Base-by-base conservation (phyloP, 2,888 invertebrate genomes). In the Aphrophora alni region DNA sequence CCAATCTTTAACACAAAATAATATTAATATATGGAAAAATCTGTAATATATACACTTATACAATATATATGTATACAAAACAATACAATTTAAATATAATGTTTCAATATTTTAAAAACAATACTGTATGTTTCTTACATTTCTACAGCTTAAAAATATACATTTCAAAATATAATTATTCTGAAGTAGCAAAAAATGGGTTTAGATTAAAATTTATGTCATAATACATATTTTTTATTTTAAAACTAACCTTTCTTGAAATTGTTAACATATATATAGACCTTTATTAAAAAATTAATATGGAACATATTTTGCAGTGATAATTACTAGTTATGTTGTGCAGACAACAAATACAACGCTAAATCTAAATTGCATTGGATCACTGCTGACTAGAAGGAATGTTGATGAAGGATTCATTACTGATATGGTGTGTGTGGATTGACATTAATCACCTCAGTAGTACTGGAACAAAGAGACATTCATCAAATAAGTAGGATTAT, bases 401-500 rank as follows among this genome's bases (percentile, higher is more conserved):
- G 75, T 68, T 14, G 25, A 72, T 21, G 68, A 5, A 80, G 76
- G 14, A 14, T 24, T 7, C 21, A 72, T 70, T 78, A 94, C 84
- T 94, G 93, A 88, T 96, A 97, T 17, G 95, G 94, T 38, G 97
- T 96, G 86, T 95, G 92, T 59, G 95, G 95, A 87, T 95, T 96
- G 77, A 97, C 96, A 89, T 95, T 96, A 87, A 96, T 95, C 94
- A 97, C 95, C 90, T 97, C 97, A 85, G 94, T 95, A 73, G 95
- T 94, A 89, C 97, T 97, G 91, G 8, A 77, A 81, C 14, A 51
- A 17, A 24, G n/a, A 59, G 28, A 84, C 84, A 85, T 85, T 86
- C 85, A n/a, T n/a, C n/a, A n/a, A n/a, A n/a, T n/a, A n/a, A n/a
- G n/a, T n/a, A n/a, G n/a, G n/a, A n/a, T n/a, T n/a, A n/a, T n/a